Evolutionary conservation across 2,113 vertebrate genomes (phyloP).

Genomic region (Thalassoma bifasciatum): DNA sequence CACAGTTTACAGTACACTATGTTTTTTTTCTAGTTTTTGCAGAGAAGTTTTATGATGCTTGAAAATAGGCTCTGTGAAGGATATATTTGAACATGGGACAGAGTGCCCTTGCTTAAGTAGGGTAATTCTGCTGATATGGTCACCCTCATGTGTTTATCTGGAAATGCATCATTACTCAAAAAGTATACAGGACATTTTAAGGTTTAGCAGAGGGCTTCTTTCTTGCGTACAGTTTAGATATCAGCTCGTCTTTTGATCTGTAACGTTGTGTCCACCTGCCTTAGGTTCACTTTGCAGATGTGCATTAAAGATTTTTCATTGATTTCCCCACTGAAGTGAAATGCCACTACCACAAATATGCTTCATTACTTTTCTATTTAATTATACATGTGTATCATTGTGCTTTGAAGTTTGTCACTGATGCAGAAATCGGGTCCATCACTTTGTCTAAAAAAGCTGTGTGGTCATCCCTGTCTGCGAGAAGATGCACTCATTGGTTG

Average conservation of each 20-base stretch:
- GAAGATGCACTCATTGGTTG: too few species aligned
- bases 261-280: background rate
- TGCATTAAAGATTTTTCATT: conserved; percentile 8
- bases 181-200: background rate
- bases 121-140: conserved; percentile 45
- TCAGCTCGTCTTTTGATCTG: background rate
- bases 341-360: background rate
- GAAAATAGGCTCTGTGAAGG: conserved; percentile 2
- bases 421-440: too few species aligned
- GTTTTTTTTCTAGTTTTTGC: background rate
- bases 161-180: background rate
- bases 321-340: background rate
- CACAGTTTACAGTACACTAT: too few species aligned
- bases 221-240: background rate
- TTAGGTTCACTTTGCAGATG: background rate
- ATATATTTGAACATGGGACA: conserved; percentile 59
- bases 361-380: too few species aligned
- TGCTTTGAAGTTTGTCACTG: too few species aligned
- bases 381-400: too few species aligned
- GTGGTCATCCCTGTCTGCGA: too few species aligned
- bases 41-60: conserved; percentile 6
- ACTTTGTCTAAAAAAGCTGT: too few species aligned
- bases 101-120: conserved; percentile 61
- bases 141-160: conserved; percentile 37
- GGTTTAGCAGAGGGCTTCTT: background rate